Conservation (phyloP, 2,888 invertebrate species). For the Tubulanus polymorphus region DNA sequence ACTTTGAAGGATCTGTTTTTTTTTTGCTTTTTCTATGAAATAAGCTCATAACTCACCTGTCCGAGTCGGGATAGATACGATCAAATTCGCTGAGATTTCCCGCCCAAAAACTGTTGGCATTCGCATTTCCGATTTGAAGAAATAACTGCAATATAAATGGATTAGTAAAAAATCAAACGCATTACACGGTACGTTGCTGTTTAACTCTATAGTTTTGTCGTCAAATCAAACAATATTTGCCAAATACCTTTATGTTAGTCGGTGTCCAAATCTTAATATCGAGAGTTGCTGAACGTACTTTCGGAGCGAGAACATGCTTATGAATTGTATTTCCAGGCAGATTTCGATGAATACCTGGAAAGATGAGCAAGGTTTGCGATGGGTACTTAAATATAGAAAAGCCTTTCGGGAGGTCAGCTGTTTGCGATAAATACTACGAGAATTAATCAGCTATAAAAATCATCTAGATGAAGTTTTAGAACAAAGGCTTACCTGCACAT, state of each 20-base stretch:
- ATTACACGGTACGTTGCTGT: not conserved
- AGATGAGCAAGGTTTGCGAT: not conserved
- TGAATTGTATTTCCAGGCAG: too few species aligned
- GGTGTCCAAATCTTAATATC: conserved; percentile 50
- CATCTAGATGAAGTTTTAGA: too few species aligned
- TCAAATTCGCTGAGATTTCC: conserved; percentile 20
- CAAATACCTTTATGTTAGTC: conserved; percentile 36
- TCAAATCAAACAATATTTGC: too few species aligned
- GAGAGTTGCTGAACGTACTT: conserved; percentile 74
- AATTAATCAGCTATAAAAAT: too few species aligned
- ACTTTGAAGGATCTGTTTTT: conserved; percentile 29
- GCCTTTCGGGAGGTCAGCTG: too few species aligned
- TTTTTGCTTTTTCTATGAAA: conserved; percentile 33
- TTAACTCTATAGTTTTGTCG: too few species aligned
- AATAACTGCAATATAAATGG: conserved; percentile 33
- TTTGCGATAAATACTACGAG: too few species aligned
- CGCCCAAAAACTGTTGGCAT: conserved; percentile 45
- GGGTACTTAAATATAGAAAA: too few species aligned
- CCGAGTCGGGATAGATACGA: conserved; percentile 22
- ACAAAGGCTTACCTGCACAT: conserved; percentile 62
- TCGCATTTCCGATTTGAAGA: conserved; percentile 43
- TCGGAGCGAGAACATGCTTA: conserved; percentile 89
- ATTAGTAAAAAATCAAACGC: not conserved
- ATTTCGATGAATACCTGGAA: conserved; percentile 75
- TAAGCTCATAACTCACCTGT: conserved; percentile 17